Evolutionary conservation across 2,113 vertebrate genomes (phyloP).

Genomic region (Odocoileus virginianus): DNA sequence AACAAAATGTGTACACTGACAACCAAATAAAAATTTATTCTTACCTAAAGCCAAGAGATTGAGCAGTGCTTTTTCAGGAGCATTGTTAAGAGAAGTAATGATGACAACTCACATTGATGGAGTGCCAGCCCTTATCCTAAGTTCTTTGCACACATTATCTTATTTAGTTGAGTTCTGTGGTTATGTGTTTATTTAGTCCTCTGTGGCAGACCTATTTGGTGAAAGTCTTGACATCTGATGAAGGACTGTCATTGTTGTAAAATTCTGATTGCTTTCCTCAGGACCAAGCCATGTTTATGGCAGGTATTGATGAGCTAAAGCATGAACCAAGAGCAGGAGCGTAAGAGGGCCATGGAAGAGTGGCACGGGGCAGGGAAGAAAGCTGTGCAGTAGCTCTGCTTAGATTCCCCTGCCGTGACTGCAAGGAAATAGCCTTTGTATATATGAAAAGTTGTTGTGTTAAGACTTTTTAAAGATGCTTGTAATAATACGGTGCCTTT

Average conservation of each 20-base stretch:
- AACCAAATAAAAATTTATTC: neutral
- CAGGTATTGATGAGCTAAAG: neutral
- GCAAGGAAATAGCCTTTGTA: neutral
- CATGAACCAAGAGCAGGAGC: neutral
- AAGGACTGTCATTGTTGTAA: neutral
- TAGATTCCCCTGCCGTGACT: neutral
- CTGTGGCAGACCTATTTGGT: neutral
- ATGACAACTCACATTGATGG: neutral
- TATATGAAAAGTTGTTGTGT: neutral
- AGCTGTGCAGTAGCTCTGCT: neutral
- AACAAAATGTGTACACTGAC: neutral
- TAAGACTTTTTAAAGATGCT: neutral
- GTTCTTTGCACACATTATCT: neutral
- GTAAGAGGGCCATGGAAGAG: neutral
- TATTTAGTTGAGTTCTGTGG: neutral
- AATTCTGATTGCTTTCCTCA: neutral
- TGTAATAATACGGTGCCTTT: neutral
- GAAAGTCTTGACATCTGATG: neutral
- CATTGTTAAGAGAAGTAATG: neutral
- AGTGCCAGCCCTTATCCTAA: neutral
- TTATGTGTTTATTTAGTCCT: neutral
- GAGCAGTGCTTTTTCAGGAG: neutral
- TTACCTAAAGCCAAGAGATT: neutral
- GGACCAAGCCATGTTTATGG: neutral
- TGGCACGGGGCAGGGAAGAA: accelerated